These are phyloP conservation scores for Aurelia coerulea DNA, from an alignment of 30 jellyfish, hydroid and myxozoan genomes.

Conservation along the genomic window DNA sequence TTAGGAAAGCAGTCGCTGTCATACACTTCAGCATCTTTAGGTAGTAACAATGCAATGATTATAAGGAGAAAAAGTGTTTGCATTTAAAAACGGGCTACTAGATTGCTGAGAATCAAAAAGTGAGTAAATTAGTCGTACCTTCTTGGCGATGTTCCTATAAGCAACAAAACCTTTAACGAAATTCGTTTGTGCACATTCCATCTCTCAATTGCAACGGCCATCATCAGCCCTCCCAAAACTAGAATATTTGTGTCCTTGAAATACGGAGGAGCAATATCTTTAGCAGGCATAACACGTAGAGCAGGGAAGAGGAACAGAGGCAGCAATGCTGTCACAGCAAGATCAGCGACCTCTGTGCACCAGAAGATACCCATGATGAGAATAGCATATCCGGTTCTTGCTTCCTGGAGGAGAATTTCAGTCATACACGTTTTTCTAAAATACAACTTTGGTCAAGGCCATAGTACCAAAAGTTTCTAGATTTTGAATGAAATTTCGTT, in stretches of 20 bases:
- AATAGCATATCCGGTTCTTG: conserved; percentile 85
- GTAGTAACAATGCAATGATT: too few relatives aligned
- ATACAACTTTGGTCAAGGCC: too few relatives aligned
- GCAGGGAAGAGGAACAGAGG: conserved; percentile 90
- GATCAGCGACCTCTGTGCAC: conserved; percentile 92
- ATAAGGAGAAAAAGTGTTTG: too few relatives aligned
- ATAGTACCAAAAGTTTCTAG: too few relatives aligned
- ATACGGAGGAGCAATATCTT: conserved; percentile 82
- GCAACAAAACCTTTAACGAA: conserved; percentile 80
- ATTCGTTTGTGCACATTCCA: conserved; percentile 97
- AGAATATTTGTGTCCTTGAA: conserved; percentile 94
- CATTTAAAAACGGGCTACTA: too few relatives aligned
- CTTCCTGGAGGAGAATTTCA: conserved; percentile 54
- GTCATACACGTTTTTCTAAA: too few relatives aligned
- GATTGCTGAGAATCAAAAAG: too few relatives aligned
- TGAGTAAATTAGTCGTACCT: conserved; percentile 45
- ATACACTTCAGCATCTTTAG: too few relatives aligned
- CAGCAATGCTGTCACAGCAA: conserved; percentile 92
- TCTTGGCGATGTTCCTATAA: conserved; percentile 97
- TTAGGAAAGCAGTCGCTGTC: too few relatives aligned
- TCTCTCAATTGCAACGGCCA: conserved; percentile 94
- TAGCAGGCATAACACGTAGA: conserved; percentile 82
- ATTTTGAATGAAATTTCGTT: too few relatives aligned
- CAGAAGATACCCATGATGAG: conserved; percentile 89
- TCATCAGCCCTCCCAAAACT: conserved; percentile 90